A percentile compares a stretch with the other conserved stretches of the same genome.
Evolutionary conservation across 2,888 invertebrate genomes (phyloP).

Genomic region (Tryphoninae sp.): DNA sequence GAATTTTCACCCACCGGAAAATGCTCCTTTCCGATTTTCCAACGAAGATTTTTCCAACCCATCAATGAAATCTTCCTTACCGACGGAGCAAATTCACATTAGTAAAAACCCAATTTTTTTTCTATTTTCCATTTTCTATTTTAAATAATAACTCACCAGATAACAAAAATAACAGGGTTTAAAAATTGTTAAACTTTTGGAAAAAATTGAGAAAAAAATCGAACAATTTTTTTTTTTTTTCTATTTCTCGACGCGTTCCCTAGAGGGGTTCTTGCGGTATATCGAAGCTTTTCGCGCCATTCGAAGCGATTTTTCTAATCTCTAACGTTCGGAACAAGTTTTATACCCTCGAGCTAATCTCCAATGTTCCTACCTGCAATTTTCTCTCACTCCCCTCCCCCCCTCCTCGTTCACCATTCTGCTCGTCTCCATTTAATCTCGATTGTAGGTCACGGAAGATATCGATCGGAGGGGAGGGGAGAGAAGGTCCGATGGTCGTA

Average conservation of each 20-base stretch:
- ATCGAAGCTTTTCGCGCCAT: slow-evolving; percentile 29
- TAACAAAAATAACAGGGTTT: too few relatives aligned
- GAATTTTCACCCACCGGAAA: slow-evolving; percentile 23
- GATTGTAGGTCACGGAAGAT: slow-evolving; percentile 67
- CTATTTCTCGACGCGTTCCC: too few relatives aligned
- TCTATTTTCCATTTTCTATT: too few relatives aligned
- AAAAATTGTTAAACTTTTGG: too few relatives aligned
- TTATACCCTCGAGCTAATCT: slow-evolving; percentile 41
- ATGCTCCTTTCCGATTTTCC: not conserved
- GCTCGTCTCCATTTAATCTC: slow-evolving; percentile 58
- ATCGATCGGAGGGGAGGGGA: slow-evolving; percentile 59
- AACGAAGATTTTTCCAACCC: too few relatives aligned
- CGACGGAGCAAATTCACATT: too few relatives aligned
- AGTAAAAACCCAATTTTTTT: too few relatives aligned
- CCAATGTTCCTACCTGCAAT: slow-evolving; percentile 41
- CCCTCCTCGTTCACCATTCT: slow-evolving; percentile 29
- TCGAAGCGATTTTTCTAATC: slow-evolving; percentile 43
- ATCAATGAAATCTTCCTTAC: too few relatives aligned
- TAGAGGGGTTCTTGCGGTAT: not conserved
- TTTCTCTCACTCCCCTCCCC: slow-evolving; percentile 21
- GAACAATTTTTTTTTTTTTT: not conserved
- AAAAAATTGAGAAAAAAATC: not conserved
- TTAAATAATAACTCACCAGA: too few relatives aligned
- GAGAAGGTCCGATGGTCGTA: slow-evolving; percentile 31
- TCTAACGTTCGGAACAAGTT: slow-evolving; percentile 35